Percentiles rank a stretch among this genome's conserved stretches.
Evolutionary conservation across 2,797 vertebrate species (phyloP).

Genomic region (Rhincodon typus): DNA sequence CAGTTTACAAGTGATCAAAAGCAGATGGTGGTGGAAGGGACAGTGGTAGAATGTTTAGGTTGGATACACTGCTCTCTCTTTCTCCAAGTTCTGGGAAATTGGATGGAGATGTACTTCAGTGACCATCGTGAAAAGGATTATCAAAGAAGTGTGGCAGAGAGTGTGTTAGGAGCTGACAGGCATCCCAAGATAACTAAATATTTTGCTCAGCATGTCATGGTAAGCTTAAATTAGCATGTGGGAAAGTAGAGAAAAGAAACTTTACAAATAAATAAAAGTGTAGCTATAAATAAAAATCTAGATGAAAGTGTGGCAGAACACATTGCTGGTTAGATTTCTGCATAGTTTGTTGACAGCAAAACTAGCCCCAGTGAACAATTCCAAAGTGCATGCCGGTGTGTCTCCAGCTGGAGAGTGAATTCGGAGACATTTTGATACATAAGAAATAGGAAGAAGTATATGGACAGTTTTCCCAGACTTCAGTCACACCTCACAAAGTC

Average conservation of each 20-base stretch:
- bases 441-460: background rate
- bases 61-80: background rate
- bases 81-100: background rate
- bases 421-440: background rate
- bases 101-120: background rate
- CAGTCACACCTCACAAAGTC: background rate
- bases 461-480: background rate
- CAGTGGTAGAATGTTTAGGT: background rate
- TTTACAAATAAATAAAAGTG: background rate
- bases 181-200: background rate
- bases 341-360: background rate
- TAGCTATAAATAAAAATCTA: background rate
- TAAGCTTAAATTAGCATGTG: background rate
- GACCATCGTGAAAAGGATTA: background rate
- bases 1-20: background rate
- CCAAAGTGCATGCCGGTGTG: background rate
- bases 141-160: background rate
- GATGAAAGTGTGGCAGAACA: background rate
- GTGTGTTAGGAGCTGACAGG: background rate
- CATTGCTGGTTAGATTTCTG: background rate
- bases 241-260: background rate
- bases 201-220: too few relatives aligned
- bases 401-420: background rate
- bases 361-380: background rate
- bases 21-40: background rate